These are phyloP conservation scores for Adelphocoris suturalis DNA, from an alignment of 2,888 invertebrate genomes.

Conservation along the genomic window DNA sequence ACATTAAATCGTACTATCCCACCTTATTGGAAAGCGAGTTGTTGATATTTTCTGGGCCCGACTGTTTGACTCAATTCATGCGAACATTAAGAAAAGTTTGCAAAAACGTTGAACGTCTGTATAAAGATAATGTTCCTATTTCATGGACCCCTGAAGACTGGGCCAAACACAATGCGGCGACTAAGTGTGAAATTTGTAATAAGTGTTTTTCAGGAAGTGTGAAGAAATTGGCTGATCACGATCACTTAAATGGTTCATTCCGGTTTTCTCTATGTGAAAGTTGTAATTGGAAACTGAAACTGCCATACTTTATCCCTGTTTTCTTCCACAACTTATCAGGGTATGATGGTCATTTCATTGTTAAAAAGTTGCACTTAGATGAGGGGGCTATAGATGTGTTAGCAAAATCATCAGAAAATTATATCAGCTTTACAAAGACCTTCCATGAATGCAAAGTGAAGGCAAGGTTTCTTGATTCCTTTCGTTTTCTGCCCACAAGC, in stretches of 20 bases:
- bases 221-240: conserved; percentile 3
- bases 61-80: conserved; percentile 11
- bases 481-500: not conserved
- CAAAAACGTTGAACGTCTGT: not conserved
- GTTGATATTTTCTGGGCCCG: not conserved
- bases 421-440: not conserved
- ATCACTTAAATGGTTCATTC: conserved; percentile 13
- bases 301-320: not conserved
- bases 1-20: conserved; percentile 31
- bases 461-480: not conserved
- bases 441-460: not conserved
- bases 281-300: conserved; percentile 34
- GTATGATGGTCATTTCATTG: conserved; percentile 43
- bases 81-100: not conserved
- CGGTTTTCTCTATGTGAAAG: not conserved
- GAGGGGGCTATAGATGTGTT: too few relatives aligned
- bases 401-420: conserved; percentile 50
- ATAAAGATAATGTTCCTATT: not conserved
- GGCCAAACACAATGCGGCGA: not conserved
- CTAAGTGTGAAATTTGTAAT: not conserved
- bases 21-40: not conserved
- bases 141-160: conserved; percentile 23
- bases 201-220: not conserved
- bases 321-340: conserved; percentile 20
- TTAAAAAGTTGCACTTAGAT: not conserved